Conservation (phyloP, 2,888 invertebrate genomes). For the Phragmatobia fuliginosa region DNA sequence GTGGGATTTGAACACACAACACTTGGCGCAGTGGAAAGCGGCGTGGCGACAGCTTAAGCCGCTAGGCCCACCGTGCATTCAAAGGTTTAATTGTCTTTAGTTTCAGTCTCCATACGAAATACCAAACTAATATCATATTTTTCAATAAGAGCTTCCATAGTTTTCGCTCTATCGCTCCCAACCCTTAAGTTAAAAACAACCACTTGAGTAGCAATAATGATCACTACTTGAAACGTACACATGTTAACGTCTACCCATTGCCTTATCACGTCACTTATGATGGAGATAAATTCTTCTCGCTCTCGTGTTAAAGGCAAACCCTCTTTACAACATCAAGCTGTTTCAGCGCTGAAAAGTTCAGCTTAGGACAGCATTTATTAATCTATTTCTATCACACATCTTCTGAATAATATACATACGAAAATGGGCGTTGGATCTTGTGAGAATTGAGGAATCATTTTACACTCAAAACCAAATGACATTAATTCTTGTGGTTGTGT, state of each 20-base stretch:
- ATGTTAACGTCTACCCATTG: conserved; percentile 50
- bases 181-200: conserved; percentile 46
- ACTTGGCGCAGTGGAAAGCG: too few species aligned
- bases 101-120: neutral
- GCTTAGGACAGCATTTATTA: neutral
- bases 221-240: conserved; percentile 47
- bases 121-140: neutral
- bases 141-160: conserved; percentile 10
- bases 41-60: too few species aligned
- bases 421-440: neutral
- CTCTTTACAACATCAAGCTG: conserved; percentile 26
- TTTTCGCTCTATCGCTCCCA: conserved; percentile 37
- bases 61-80: too few species aligned
- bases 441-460: too few species aligned
- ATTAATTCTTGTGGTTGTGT: too few species aligned
- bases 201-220: conserved; percentile 52
- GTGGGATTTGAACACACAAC: too few species aligned
- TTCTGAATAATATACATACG: neutral
- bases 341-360: conserved; percentile 28
- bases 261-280: conserved; percentile 50
- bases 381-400: neutral
- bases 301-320: conserved; percentile 23
- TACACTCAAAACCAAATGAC: too few species aligned
- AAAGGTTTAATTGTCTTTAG: neutral
- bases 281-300: conserved; percentile 45